Evolutionary conservation across 2,113 vertebrate species (phyloP), one percentile per base, ranked within the genome.

Genomic region (Ophthalmolycus amberensis): DNA sequence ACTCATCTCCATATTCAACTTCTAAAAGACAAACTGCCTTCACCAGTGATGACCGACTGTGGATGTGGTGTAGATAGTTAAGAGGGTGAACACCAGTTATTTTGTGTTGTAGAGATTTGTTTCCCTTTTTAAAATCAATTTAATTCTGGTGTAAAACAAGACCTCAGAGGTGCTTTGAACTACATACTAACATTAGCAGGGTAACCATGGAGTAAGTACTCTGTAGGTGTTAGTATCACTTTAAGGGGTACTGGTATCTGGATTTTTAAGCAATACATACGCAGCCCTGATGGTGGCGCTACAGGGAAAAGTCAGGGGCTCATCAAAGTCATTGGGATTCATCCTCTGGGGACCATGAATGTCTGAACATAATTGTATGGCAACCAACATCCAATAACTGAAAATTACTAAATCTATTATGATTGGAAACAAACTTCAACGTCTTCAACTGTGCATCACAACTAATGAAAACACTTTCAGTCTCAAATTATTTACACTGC

Each of bases 1-100:
- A 34, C 34, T 34, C 34, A 40, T 75, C 16, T 69, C 20, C 18
- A 62, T 75, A 75, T 29, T 46, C 66, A 75, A 69, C 64, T 16
- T n/a, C 50, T 14, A 60, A 34, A 68, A 34, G 4, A 0, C 34
- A 34, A 34, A 34, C 34, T 34, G 34, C 34, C 5, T 34, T 5
- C 34, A 34, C 34, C 34, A 34, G 34, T 34, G 34, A 6, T 34
- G 34, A 34, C 34, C 34, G 4, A 34, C 34, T 34, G 34, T 34
- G 15, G 20, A 32, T 58, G 64, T 42, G 58, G 6, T 62, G 25
- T 42, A 60, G 54, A 37, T 18, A 8, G 40, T 59, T 15, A 42
- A 82, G 34, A 20, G 34, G 18, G 69, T 1, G 22, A 27, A 58
- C 5, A 16, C 10, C 1, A 37, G 37, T 34, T 20, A 20, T 46